Evolutionary conservation across 2,113 vertebrate genomes (phyloP).

Genomic region (Columba janthina): DNA sequence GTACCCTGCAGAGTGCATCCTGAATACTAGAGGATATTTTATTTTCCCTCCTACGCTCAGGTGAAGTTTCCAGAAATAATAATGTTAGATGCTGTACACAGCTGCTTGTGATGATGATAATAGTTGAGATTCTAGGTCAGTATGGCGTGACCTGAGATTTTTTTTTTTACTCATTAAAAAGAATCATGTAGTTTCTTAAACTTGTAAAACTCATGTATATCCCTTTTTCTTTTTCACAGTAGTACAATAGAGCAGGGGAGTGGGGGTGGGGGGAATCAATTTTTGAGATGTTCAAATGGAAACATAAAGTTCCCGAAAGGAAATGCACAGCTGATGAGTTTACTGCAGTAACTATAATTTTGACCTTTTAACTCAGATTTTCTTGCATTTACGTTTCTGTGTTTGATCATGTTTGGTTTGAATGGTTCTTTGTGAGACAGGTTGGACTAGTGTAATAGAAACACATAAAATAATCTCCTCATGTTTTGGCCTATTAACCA

Average conservation of each 20-base stretch:
- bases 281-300: background rate
- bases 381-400: background rate
- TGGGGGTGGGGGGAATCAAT: background rate
- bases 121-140: slow-evolving; percentile 25
- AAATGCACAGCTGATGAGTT: background rate
- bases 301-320: background rate
- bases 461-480: background rate
- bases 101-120: background rate
- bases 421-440: background rate
- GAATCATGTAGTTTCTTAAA: slow-evolving; percentile 37
- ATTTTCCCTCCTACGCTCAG: background rate
- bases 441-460: background rate
- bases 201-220: slow-evolving; percentile 29
- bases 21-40: background rate
- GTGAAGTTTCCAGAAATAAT: slow-evolving; percentile 40
- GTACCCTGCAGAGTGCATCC: slow-evolving; percentile 6
- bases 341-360: background rate
- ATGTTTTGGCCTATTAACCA: background rate
- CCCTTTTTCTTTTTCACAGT: background rate
- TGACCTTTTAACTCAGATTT: background rate
- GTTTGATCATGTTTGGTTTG: background rate
- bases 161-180: slow-evolving; percentile 42
- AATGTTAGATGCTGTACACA: slow-evolving; percentile 25
- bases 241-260: background rate
- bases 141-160: background rate